Base-by-base conservation (phyloP, 2,888 invertebrate species). In the Lordiphosa fenestrarum region DNA sequence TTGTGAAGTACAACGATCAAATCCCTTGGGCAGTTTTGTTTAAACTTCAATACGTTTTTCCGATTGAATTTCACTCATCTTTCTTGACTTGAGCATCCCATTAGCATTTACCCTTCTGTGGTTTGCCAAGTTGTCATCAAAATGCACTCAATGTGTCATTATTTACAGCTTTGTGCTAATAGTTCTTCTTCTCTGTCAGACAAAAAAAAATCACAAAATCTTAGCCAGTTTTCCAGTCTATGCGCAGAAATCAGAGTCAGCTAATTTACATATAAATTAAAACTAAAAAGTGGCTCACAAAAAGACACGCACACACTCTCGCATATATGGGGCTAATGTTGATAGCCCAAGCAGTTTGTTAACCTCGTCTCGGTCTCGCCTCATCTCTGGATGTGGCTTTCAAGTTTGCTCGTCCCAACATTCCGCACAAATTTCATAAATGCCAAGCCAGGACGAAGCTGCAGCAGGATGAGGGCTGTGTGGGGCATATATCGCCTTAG, bases 231-330 rank as follows among this genome's bases (percentile, higher is more conserved):
- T 68, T 37, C 50, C 25, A 36, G 55, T 42, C 41, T 50, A 54
- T 44, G 41, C 61, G 35, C 47, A 47, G 48, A 52, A 50, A 36
- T 23, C 46, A 41, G 65, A 47, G 54, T 37, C 47, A 60, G 62
- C 74, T 80, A 73, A 80, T 83, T 80, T 80, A 73, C 80, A 80
- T 83, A 80, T 80, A 80, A 83, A 80, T 80, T 80, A 83, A 83
- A 80, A 77, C 74, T 67, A 65, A 72, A 83, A 64, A 48, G 60
- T 66, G 47, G 54, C 60, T 61, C 41, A 50, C 54, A 69, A 54
- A 63, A 52, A 52, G 33, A 47, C 25, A 54, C 56, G 44, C 39
- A 53, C 38, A 53, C 57, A 41, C 49, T 37, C 48, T 54, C 53
- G 13, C 36, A 58, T 47, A 61, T 41, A 39, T 10, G 55, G 46